Base-by-base conservation (phyloP, 2,113 vertebrate genomes). In the Fukomys damarensis region DNA sequence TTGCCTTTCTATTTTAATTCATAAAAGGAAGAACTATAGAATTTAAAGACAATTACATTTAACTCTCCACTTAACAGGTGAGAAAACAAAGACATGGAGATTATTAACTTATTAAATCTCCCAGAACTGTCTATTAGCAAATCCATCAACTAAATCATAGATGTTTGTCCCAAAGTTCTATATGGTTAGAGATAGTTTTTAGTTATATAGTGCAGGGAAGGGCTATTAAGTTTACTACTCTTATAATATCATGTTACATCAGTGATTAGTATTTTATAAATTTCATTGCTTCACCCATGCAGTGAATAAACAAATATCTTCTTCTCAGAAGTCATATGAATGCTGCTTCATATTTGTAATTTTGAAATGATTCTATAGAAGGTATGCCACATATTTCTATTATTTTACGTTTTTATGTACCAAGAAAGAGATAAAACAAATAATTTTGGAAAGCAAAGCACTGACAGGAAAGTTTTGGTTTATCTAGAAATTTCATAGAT, bases 331-430 rank as follows among this genome's bases (percentile, higher is more conserved):
- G 49, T 87, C 10, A 49, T 79, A 38, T 52, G 43, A 96, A 86
- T 74, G 0, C 72, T 96, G 22, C 24, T 96, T 76, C 32, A 70
- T 89, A 80, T 93, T 86, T 85, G 7, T 74, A 88, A 92, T 92
- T 96, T 96, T 74, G 24, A 90, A 65, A 77, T 68, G 7, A 58
- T 79, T 16, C 41, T 83, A 28, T 79, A 46, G 74, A 86, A 77
- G 7, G 1, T 24, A 49, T 26, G 66, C 8, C 11, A 43, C 77
- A 32, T 93, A 91, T 91, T 94, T 81, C 41, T 68, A 79, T 24
- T 88, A 52, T 38, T 94, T 97, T 96, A 61, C 4, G 94, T 46
- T 90, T 91, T 88, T 70, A 77, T 95, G 7, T n/a, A 74, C 65
- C 30, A 86, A 85, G 46, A 89, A 87, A 30, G 54, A 82, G 32